These are phyloP conservation scores for Ladona fulva DNA, from an alignment of 1,140 invertebrate genomes.

Conservation along the genomic window DNA sequence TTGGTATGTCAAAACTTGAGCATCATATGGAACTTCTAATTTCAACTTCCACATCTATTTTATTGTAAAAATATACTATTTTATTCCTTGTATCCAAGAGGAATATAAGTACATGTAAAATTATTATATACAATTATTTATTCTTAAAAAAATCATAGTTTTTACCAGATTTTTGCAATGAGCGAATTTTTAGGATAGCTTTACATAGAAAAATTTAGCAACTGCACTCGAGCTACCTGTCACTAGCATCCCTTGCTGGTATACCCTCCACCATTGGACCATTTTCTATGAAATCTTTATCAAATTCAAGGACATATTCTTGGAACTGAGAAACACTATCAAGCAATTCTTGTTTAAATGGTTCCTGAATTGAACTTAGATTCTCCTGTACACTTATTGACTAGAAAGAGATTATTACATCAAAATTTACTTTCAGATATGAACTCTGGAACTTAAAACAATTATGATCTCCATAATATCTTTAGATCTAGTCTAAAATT, in stretches of 20 bases:
- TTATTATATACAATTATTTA: no score
- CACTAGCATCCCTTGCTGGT: slow-evolving; percentile 71
- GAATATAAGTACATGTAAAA: no score
- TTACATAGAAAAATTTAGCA: no score
- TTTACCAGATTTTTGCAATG: no score
- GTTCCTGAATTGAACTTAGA: slow-evolving; percentile 67
- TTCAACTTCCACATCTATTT: slow-evolving; percentile 55
- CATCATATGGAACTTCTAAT: slow-evolving; percentile 29
- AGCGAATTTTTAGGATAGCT: no score
- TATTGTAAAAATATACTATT: no score
- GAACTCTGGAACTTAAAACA: no score
- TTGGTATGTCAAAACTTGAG: slow-evolving; percentile 38
- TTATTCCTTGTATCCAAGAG: no score
- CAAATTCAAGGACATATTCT: slow-evolving; percentile 58
- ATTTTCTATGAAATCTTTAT: slow-evolving; percentile 59
- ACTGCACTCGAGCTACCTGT: slow-evolving; percentile 35
- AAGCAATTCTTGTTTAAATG: slow-evolving; percentile 58
- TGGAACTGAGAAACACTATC: slow-evolving; percentile 59
- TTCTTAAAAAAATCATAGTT: no score
- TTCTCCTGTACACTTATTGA: slow-evolving; percentile 52
- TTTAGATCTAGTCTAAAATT: neutral
- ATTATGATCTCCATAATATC: no score
- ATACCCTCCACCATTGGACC: slow-evolving; percentile 78
- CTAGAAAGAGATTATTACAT: neutral
- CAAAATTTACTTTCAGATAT: neutral